Evolutionary conservation across 2,888 invertebrate genomes (phyloP), one percentile per base, ranked within the genome.

Genomic region (Seira ritae): DNA sequence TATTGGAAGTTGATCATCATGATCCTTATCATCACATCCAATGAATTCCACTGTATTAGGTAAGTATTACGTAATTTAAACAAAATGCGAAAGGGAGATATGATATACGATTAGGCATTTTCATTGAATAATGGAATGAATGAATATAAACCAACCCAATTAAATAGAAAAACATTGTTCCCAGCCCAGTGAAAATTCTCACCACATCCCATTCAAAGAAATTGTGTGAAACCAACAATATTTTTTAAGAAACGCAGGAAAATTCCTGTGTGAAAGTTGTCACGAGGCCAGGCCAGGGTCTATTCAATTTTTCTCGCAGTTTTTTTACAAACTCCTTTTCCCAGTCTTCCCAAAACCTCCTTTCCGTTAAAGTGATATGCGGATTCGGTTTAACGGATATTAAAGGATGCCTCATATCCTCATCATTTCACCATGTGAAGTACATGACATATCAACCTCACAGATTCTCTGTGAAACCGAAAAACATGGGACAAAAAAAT

Each of bases 261-360:
- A 81, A 81, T 81, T 81, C 81, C 66, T 75, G 70, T 81, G 81
- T 81, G 75, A 81, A 81, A 75, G 81, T 81, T 81, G 75, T 70
- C 65, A 70, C 70, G 31, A 31, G 31, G 31, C 31, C 31, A 31
- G 8, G 31, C 8, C 31, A n/a, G n/a, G n/a, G n/a, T n/a, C 31
- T 4, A 31, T 31, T 31, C 31, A 50, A 24, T 65, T 70, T 69
- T 74, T 67, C 22, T 68, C 69, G 23, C 22, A 67, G 42, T 17
- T 42, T 20, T 46, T 19, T 46, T 46, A 70, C 42, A 65, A 6
- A 22, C 12, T 65, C 19, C 65, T 19, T 65, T 42, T 19, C 3
- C 6, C 37, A 69, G 12, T 69, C 69, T 22, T 24, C 24, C 24
- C 23, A 67, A 69, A 75, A 31, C 20, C 69, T 1, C 75, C 68